Evolutionary conservation across 2,888 invertebrate genomes (phyloP).

Genomic region (Leptopilina syphax): DNA sequence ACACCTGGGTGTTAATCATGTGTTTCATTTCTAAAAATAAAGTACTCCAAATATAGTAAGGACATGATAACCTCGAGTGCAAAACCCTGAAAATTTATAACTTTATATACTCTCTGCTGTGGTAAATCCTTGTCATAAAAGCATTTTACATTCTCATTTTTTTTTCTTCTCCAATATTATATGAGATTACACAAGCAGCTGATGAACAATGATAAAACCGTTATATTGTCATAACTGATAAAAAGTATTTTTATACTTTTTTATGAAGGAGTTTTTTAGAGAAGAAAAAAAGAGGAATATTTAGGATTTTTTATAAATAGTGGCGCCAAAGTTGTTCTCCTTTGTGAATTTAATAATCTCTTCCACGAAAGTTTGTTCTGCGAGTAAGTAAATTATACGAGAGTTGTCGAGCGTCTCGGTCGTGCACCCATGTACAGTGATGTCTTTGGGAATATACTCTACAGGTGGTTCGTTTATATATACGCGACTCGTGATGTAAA

Average conservation of each 20-base stretch:
- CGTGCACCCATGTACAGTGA: constrained; percentile 18
- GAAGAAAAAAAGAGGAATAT: too few species aligned
- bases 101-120: neutral
- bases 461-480: constrained; percentile 36
- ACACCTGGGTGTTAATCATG: neutral
- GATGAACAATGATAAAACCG: neutral
- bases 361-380: constrained; percentile 56
- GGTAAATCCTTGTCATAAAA: constrained; percentile 1
- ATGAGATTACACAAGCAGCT: constrained; percentile 1
- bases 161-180: neutral
- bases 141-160: neutral
- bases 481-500: constrained; percentile 19
- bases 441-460: constrained; percentile 13
- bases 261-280: neutral
- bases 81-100: constrained; percentile 2
- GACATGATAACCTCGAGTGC: neutral
- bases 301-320: constrained; percentile 13
- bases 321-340: constrained; percentile 32
- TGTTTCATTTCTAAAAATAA: constrained; percentile 19
- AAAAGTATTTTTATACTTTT: neutral
- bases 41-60: neutral
- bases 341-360: constrained; percentile 57
- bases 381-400: constrained; percentile 55
- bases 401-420: constrained; percentile 51
- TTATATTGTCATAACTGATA: neutral